phyloP scores from a whole-genome alignment of 2,113 vertebrate species.

The Ceyx melanurus region DNA sequence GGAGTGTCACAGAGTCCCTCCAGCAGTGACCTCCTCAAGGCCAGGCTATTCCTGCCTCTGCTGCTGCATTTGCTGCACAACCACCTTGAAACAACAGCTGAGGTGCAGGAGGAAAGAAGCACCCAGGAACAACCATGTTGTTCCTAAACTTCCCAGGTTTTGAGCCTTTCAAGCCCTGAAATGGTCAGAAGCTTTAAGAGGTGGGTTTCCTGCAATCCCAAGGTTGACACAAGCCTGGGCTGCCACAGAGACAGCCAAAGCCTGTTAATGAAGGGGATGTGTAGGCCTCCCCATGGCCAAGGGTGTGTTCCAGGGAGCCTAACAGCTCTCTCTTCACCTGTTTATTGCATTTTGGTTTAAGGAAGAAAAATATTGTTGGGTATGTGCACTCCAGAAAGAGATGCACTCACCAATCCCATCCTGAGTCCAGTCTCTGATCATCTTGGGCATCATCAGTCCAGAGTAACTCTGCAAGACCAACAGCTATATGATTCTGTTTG shows the following conservation, averaged over 20 bases:
- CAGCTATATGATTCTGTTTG: neutral
- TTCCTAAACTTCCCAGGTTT: neutral
- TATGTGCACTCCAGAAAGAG: neutral
- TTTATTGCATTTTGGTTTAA: neutral
- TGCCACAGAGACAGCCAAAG: neutral
- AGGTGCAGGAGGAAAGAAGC: neutral
- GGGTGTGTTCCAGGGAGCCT: neutral
- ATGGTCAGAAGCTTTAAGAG: neutral
- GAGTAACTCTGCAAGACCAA: neutral
- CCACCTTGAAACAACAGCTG: neutral
- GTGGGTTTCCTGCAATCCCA: neutral
- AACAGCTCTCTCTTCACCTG: neutral
- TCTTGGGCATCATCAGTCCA: neutral
- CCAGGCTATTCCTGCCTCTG: neutral
- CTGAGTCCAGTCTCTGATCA: accelerated
- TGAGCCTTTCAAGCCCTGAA: neutral
- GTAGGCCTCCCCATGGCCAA: neutral
- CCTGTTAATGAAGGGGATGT: accelerated
- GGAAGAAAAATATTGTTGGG: neutral
- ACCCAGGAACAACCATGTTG: neutral
- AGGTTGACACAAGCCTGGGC: neutral
- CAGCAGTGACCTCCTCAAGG: neutral
- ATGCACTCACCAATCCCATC: neutral
- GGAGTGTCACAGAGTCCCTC: neutral
- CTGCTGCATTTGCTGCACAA: neutral